These are phyloP conservation scores for Bambusicola thoracicus DNA, from an alignment of 2,113 vertebrate genomes.

Conservation along the genomic window DNA sequence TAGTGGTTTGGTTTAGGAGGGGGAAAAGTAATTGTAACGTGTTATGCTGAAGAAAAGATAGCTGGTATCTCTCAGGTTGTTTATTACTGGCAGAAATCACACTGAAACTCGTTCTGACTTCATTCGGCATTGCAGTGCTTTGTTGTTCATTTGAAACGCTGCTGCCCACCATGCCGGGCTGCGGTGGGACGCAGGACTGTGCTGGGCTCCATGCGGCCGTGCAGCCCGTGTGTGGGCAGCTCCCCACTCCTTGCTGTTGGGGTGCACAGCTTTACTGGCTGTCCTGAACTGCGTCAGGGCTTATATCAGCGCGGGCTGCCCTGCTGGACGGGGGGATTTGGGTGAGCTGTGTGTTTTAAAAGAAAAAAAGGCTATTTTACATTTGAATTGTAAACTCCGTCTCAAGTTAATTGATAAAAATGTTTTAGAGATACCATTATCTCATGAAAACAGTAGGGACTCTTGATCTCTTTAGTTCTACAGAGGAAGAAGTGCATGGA, in stretches of 20 bases:
- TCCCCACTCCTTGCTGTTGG: not conserved
- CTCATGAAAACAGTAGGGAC: conserved; percentile 47
- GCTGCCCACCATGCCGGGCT: not conserved
- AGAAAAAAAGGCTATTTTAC: not conserved
- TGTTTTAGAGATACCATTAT: conserved; percentile 21
- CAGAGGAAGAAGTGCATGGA: not conserved
- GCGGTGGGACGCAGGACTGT: not conserved
- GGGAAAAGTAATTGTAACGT: not conserved
- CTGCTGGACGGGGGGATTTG: conserved; percentile 17
- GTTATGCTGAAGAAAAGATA: not conserved
- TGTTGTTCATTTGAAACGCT: not conserved
- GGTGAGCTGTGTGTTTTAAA: not conserved
- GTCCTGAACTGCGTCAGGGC: not conserved
- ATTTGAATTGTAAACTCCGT: conserved; percentile 15
- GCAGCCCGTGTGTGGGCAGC: no score
- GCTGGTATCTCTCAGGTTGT: not conserved
- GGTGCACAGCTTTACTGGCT: not conserved
- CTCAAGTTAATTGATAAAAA: conserved; percentile 39
- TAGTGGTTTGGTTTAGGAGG: not conserved
- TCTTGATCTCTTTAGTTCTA: conserved; percentile 4
- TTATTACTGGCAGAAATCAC: not conserved
- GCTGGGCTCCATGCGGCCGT: no score
- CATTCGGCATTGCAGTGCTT: not conserved
- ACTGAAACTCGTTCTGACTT: not conserved
- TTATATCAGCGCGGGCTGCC: not conserved